A percentile compares a stretch with the other conserved stretches of the same genome.
Evolutionary conservation across 2,113 vertebrate genomes (phyloP).

Genomic region (Pomatostomus ruficeps): DNA sequence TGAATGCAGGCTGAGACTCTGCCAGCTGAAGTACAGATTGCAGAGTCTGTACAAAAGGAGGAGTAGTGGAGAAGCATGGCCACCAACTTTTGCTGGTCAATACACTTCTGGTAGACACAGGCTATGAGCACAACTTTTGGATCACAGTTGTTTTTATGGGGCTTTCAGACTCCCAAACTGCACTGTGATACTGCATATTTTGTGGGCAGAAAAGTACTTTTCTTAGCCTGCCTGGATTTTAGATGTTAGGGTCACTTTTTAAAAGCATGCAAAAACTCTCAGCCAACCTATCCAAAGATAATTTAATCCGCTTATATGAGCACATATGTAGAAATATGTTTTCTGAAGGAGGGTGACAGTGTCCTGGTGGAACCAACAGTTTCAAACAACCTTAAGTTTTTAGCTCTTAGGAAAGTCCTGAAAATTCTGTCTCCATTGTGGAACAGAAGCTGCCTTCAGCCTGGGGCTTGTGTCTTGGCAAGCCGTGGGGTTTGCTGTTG

Average conservation of each 20-base stretch:
- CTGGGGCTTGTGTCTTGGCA: background rate
- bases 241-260: background rate
- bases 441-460: background rate
- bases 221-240: background rate
- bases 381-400: slow-evolving; percentile 12
- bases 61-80: background rate
- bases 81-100: background rate
- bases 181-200: fast-evolving
- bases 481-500: background rate
- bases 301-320: background rate
- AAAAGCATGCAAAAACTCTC: background rate
- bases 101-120: background rate
- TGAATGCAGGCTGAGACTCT: background rate
- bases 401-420: background rate
- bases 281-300: background rate
- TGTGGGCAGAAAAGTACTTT: background rate
- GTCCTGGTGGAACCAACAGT: background rate
- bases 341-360: slow-evolving; percentile 30
- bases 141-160: background rate
- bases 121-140: background rate
- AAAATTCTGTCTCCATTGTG: background rate
- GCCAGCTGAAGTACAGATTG: background rate
- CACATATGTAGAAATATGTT: background rate
- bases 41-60: background rate
- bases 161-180: background rate